Conservation (phyloP, 2,888 invertebrate genomes). For the Drosophila siamana region DNA sequence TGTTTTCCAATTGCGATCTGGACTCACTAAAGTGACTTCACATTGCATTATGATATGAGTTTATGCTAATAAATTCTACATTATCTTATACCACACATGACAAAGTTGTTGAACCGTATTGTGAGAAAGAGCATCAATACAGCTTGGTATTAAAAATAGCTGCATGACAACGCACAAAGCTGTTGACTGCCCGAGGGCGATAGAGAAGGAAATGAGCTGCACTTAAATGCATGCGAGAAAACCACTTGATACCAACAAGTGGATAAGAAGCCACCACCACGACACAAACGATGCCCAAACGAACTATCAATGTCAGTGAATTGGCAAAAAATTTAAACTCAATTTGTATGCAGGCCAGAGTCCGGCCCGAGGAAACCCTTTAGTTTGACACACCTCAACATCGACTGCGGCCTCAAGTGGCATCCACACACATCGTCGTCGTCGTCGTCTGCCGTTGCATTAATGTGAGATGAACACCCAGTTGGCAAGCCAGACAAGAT, state of each 20-base stretch:
- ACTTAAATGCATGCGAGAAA: conserved; percentile 79
- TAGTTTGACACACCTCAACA: conserved; percentile 81
- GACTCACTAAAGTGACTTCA: neutral
- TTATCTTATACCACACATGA: neutral
- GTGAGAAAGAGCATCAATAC: conserved; percentile 23
- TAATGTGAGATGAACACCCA: conserved; percentile 75
- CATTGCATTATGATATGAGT: neutral
- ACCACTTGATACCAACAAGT: conserved; percentile 82
- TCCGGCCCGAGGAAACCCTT: conserved; percentile 70
- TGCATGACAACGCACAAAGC: conserved; percentile 68
- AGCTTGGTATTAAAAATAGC: conserved; percentile 66
- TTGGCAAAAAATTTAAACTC: conserved; percentile 80
- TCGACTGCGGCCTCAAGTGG: conserved; percentile 69
- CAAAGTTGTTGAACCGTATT: neutral
- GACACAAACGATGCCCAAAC: conserved; percentile 81
- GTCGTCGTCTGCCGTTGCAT: conserved; percentile 69
- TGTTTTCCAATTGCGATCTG: neutral
- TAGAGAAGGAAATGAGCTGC: conserved; percentile 80
- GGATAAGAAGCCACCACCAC: conserved; percentile 82
- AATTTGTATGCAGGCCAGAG: conserved; percentile 75
- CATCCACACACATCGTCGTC: conserved; percentile 41
- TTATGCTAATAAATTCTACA: neutral
- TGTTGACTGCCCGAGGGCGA: conserved; percentile 54
- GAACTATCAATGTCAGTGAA: conserved; percentile 82
- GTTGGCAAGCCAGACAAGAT: conserved; percentile 42